phyloP scores from a whole-genome alignment of 2,113 vertebrate genomes.

The Eulemur macaco region DNA sequence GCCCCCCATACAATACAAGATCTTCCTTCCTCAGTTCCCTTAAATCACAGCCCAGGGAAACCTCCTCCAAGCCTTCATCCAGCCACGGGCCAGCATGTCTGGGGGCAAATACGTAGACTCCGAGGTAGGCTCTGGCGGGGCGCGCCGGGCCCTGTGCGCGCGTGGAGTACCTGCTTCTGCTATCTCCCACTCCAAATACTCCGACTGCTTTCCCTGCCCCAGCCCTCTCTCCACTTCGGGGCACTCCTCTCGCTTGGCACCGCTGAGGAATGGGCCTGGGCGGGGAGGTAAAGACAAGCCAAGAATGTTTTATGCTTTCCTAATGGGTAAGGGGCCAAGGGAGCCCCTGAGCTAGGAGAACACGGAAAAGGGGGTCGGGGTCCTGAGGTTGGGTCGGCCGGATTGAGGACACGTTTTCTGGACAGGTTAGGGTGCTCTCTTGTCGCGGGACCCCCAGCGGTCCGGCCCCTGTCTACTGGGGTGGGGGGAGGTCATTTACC shows the following conservation, averaged over 20 bases:
- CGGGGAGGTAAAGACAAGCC: conserved; percentile 46
- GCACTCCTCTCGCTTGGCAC: conserved; percentile 20
- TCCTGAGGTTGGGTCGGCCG: background rate
- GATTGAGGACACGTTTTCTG: background rate
- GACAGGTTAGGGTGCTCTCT: background rate
- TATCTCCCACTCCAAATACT: conserved; percentile 44
- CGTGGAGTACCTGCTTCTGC: conserved; percentile 2
- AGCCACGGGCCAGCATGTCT: conserved; percentile 90
- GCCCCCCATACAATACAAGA: conserved; percentile 70
- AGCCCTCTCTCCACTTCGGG: conserved; percentile 42
- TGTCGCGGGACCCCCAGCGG: background rate
- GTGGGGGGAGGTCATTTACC: background rate
- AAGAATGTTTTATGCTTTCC: conserved; percentile 18
- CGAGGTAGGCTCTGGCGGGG: conserved; percentile 84
- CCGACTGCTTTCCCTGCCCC: background rate
- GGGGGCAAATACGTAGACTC: conserved; percentile 93
- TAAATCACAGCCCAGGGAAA: conserved; percentile 77
- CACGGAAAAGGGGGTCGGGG: background rate
- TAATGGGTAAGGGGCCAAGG: background rate
- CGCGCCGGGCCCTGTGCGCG: background rate
- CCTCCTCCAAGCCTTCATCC: conserved; percentile 77
- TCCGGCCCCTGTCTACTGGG: background rate
- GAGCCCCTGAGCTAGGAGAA: background rate
- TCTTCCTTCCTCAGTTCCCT: conserved; percentile 83
- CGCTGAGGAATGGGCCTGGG: conserved; percentile 53